Base-by-base conservation (phyloP, 2,888 invertebrate genomes). In the Mythimna ferrago region DNA sequence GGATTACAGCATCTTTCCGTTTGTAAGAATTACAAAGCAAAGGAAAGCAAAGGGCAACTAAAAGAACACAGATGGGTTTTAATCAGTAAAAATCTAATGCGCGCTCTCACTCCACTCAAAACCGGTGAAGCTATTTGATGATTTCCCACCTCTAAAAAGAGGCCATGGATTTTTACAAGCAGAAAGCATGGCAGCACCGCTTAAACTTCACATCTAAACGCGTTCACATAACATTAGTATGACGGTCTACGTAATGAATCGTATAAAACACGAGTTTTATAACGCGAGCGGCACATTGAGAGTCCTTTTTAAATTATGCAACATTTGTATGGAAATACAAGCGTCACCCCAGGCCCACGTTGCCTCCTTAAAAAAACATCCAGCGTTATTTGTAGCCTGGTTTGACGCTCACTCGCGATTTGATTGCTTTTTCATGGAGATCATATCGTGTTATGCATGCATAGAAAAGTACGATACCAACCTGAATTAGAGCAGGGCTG, bases 351-450 rank as follows among this genome's bases (percentile, higher is more conserved):
- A 86, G 89, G 89, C 89, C 84, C 58, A 65, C 79, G 87, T 86
- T 88, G 89, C 88, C 93, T 93, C 87, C 91, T 94, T 94, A 94
- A 94, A 95, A 94, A 94, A 93, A 95, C 93, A 95, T 94, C 90
- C 84, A 85, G 80, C 84, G 91, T 92, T 94, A 94, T 94, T 94
- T 93, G 93, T 93, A 92, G 92, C 90, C 92, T 87, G 92, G 93
- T 95, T 93, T 93, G 93, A 94, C 91, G 92, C 89, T 89, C 88
- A 85, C 89, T 92, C 89, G 88, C 90, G 88, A 93, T 93, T 94
- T 95, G 93, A 95, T 95, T 93, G 94, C 93, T 93, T 95, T 95
- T 95, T 96, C 94, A 95, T 95, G 94, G 92, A 94, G 94, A 93
- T 94, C 90, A 90, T 92, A 90, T 88, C 81, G 85, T 79, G 81